phyloP scores from a whole-genome alignment of 1,140 invertebrate genomes.

The Tetraneura akinire region DNA sequence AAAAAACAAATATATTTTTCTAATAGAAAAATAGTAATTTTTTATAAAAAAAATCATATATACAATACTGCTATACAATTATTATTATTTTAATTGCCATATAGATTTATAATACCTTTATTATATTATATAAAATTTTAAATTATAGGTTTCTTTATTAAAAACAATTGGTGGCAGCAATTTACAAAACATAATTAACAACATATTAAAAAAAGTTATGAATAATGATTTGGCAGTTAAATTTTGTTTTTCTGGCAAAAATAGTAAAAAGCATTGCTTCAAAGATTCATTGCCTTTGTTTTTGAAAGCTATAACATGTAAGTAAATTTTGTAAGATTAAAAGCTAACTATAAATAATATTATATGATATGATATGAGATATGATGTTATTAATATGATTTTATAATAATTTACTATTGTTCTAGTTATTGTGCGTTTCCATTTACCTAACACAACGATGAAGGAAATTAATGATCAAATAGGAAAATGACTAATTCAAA shows the following conservation, averaged over 20 bases:
- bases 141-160: constrained; percentile 20
- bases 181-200: constrained; percentile 26
- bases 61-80: too few relatives aligned
- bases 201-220: background rate
- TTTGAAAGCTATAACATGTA: background rate
- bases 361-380: too few relatives aligned
- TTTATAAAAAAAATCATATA: too few relatives aligned
- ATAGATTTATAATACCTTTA: too few relatives aligned
- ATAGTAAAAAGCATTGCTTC: background rate
- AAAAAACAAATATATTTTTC: too few relatives aligned
- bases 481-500: background rate
- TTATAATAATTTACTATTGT: background rate
- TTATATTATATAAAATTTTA: too few relatives aligned
- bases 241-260: constrained; percentile 1
- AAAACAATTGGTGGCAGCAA: constrained; percentile 53
- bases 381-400: too few relatives aligned
- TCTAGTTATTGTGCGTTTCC: background rate
- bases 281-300: background rate
- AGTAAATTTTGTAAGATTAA: background rate
- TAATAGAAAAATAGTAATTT: too few relatives aligned
- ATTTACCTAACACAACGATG: background rate
- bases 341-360: too few relatives aligned
- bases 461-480: background rate
- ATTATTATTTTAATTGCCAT: too few relatives aligned
- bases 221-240: constrained; percentile 1